phyloP scores from a whole-genome alignment of 2,797 vertebrate species.

The Ceryle rudis region DNA sequence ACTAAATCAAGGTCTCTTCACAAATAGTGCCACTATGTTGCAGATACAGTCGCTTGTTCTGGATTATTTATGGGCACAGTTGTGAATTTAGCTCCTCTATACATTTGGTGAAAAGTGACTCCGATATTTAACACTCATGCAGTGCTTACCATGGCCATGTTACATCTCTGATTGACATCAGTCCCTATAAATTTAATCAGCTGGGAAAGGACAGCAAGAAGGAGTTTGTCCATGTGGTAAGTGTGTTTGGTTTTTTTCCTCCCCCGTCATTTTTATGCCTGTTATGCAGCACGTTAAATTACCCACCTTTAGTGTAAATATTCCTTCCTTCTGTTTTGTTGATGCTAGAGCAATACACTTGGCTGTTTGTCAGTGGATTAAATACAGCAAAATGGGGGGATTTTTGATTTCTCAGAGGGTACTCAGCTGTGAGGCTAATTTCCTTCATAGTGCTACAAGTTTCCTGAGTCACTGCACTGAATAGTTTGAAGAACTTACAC shows the following conservation, averaged over 20 bases:
- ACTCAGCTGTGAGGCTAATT: neutral
- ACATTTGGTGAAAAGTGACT: conserved; percentile 35
- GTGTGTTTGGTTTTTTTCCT: conserved; percentile 47
- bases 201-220: conserved; percentile 83
- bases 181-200: conserved; percentile 95
- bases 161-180: conserved; percentile 97
- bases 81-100: conserved; percentile 35
- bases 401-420: neutral
- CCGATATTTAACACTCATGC: conserved; percentile 33
- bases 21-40: neutral
- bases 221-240: conserved; percentile 94
- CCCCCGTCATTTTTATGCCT: neutral
- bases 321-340: neutral
- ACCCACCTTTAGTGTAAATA: neutral
- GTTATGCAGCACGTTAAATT: neutral
- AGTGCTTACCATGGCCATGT: conserved; percentile 98
- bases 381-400: neutral
- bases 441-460: neutral
- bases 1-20: neutral
- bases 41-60: neutral
- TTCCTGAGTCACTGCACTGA: neutral
- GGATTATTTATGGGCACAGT: neutral
- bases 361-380: neutral
- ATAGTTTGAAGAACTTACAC: neutral
- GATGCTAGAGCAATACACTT: neutral